phyloP scores from a whole-genome alignment of 2,888 invertebrate genomes.

The Magallana nippona region DNA sequence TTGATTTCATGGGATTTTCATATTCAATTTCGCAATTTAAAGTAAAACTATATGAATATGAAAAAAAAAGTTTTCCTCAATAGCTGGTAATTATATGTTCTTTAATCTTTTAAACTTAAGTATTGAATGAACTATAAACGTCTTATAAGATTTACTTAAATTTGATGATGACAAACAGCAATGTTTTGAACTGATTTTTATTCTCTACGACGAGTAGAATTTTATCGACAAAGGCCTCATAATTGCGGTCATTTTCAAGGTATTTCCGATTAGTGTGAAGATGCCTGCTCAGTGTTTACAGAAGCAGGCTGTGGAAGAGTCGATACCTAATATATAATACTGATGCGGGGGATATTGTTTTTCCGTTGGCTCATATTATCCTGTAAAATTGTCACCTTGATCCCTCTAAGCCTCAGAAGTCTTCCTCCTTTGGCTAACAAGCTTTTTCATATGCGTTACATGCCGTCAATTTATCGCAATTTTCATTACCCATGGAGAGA shows the following conservation, averaged over 20 bases:
- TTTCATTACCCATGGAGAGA: constrained; percentile 6
- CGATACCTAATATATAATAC: constrained; percentile 12
- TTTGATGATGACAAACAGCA: too few species aligned
- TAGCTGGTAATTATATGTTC: too few species aligned
- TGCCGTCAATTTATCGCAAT: not conserved
- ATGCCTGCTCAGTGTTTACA: not conserved
- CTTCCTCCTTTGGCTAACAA: not conserved
- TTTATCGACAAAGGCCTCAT: too few species aligned
- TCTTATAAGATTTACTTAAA: too few species aligned
- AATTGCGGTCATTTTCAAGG: not conserved
- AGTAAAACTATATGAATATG: too few species aligned
- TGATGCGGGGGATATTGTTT: not conserved
- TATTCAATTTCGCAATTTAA: too few species aligned
- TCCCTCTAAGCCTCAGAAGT: not conserved
- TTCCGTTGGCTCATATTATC: not conserved
- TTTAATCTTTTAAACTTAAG: too few species aligned
- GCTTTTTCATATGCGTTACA: constrained; percentile 14
- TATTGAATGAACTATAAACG: too few species aligned
- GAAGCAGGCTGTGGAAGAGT: not conserved
- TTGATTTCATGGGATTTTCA: too few species aligned
- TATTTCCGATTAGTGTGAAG: not conserved
- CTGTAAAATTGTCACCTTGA: constrained; percentile 17
- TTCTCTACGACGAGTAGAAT: not conserved
- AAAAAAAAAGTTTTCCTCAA: too few species aligned
- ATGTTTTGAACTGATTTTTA: too few species aligned